Base-by-base conservation (phyloP, 1,140 invertebrate genomes). In the Tetragnatha versicolor region DNA sequence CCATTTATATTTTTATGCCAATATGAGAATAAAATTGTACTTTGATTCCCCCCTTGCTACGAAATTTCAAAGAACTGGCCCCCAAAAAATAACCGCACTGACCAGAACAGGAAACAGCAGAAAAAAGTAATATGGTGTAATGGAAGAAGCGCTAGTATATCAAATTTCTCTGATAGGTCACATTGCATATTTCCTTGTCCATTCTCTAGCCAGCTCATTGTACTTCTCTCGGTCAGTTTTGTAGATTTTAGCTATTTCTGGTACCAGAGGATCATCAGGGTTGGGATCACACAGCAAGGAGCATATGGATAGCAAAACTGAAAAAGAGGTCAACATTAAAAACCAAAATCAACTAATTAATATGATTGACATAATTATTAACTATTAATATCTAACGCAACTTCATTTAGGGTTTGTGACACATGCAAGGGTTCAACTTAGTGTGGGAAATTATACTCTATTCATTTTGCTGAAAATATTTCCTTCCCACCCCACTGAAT, bases 111-210 rank as follows among this genome's bases (percentile, higher is more conserved):
- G 73, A 77, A 77, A 77, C 73, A 77, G 73, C 73, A 65, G 61
- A 77, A n/a, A n/a, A n/a, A 77, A 77, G 61, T 77, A 77, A 77
- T 77, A 66, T 66, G 61, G 73, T 77, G 73, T 77, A 77, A 66
- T 77, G 73, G 73, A 77, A 77, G 73, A 77, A 77, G 73, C 73
- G 33, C 73, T 77, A 77, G 61, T 77, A 37, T 49, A 61, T 45
- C 33, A 55, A 65, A 49, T 55, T 27, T 35, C n/a, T 61, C 29
- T 47, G 61, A 37, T 33, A 42, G 73, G 73, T 80, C 78, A 80
- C 95, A 97, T 97, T 89, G 97, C 96, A 91, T 98, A 98, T 90
- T 98, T 98, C 90, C 94, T 93, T 88, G 96, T 98, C 96, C 96
- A 98, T 90, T 98, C 97, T 87, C 95, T 92, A 86, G 96, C 96